Evolutionary conservation across 1,140 invertebrate genomes (phyloP).

Genomic region (Batillaria attramentaria): DNA sequence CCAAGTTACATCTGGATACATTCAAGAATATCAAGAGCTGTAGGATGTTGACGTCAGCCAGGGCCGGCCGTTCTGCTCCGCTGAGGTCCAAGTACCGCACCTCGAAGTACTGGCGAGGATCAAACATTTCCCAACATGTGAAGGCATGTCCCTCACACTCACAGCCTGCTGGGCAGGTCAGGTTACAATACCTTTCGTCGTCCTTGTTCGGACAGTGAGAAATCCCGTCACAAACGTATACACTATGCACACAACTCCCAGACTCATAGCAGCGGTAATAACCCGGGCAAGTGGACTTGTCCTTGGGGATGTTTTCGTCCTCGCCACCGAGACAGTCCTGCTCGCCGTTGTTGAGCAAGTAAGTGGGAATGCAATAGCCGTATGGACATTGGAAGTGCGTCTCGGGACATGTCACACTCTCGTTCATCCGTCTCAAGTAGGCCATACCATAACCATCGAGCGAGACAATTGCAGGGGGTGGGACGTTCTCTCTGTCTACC

Average conservation of each 20-base stretch:
- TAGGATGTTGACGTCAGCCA: not conserved
- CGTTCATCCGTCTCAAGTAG: too few relatives aligned
- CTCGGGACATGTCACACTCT: not conserved
- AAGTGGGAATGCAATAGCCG: not conserved
- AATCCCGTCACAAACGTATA: constrained; percentile 25
- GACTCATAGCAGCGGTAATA: constrained; percentile 28
- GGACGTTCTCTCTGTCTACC: not conserved
- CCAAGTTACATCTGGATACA: constrained; percentile 13
- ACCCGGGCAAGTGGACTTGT: not conserved
- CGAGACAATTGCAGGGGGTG: not conserved
- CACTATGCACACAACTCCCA: constrained; percentile 3
- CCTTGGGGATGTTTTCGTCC: not conserved
- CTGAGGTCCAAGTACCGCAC: constrained; percentile 25
- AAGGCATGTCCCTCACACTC: constrained; percentile 27
- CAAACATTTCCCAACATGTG: not conserved
- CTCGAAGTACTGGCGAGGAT: not conserved
- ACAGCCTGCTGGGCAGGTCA: constrained; percentile 23
- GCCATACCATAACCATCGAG: constrained; percentile 1
- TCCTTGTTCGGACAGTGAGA: constrained; percentile 36
- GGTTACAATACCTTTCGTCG: constrained; percentile 32
- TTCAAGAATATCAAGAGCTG: constrained; percentile 17
- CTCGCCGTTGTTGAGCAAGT: constrained; percentile 8
- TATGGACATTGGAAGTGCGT: not conserved
- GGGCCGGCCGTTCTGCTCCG: not conserved
- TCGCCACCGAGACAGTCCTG: not conserved